phyloP scores from a whole-genome alignment of 2,113 vertebrate species.

The Toxostoma redivivum region DNA sequence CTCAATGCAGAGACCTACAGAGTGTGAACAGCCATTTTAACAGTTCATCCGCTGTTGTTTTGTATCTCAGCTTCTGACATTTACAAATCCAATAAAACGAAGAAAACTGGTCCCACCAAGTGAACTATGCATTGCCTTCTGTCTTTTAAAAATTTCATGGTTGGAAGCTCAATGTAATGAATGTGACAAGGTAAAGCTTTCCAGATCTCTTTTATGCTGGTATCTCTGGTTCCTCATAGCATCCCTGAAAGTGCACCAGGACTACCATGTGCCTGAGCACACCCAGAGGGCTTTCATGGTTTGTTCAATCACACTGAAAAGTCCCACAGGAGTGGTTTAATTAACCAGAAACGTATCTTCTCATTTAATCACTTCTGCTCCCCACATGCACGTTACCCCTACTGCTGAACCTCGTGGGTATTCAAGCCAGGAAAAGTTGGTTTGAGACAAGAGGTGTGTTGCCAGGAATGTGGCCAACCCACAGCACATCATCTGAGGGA shows the following conservation, averaged over 20 bases:
- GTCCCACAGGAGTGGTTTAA: not conserved
- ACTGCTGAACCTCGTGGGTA: rapidly evolving
- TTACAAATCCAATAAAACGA: not conserved
- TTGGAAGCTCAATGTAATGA: not conserved
- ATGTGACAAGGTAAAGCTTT: not conserved
- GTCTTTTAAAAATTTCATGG: not conserved
- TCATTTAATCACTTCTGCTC: not conserved
- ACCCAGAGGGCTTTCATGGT: not conserved
- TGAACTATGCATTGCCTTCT: not conserved
- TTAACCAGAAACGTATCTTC: not conserved
- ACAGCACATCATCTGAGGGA: not conserved
- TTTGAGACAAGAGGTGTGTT: not conserved
- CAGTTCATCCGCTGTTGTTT: not conserved
- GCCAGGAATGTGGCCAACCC: not conserved
- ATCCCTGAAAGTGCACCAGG: not conserved
- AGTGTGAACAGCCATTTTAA: not conserved
- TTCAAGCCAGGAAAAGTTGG: not conserved
- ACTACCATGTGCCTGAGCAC: not conserved
- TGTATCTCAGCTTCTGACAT: not conserved
- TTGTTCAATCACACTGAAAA: not conserved
- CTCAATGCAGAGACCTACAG: not conserved
- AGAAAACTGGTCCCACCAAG: not conserved
- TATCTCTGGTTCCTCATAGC: not conserved
- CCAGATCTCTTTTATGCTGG: not conserved
- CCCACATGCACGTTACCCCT: not conserved